Conservation (phyloP, 2,888 invertebrate genomes). For the Pseudococcus viburni region DNA sequence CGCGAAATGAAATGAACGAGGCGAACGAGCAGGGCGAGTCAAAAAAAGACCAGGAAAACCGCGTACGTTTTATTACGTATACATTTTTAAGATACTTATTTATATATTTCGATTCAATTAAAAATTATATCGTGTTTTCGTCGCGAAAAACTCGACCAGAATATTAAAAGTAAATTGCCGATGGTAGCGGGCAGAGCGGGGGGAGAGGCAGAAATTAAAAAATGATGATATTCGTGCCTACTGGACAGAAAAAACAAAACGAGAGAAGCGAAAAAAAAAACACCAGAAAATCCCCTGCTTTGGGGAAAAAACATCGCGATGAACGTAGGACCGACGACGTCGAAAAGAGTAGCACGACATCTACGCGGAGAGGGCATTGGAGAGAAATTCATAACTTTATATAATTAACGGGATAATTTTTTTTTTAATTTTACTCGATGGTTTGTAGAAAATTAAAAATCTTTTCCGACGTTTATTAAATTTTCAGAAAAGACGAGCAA, state of each 20-base stretch:
- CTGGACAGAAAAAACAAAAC: neutral
- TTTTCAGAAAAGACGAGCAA: slow-evolving; percentile 45
- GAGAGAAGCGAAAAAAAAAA: too few relatives aligned
- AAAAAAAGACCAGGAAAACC: neutral
- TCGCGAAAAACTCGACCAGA: neutral
- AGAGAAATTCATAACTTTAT: slow-evolving; percentile 52
- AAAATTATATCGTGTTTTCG: slow-evolving; percentile 23
- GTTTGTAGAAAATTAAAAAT: slow-evolving; percentile 54
- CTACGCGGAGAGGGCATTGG: neutral
- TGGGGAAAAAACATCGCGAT: neutral
- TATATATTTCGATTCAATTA: slow-evolving; percentile 23
- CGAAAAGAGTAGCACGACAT: too few relatives aligned
- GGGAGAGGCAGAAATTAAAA: neutral
- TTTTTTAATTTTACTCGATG: slow-evolving; percentile 54
- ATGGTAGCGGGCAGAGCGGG: neutral
- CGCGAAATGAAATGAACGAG: neutral
- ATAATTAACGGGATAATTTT: slow-evolving; percentile 41
- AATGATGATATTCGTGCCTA: neutral
- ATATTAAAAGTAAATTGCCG: neutral
- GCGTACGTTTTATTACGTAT: neutral
- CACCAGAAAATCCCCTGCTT: neutral
- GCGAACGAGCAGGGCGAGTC: neutral
- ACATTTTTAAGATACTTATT: slow-evolving; percentile 9
- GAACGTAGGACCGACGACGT: too few relatives aligned
- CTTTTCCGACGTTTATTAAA: slow-evolving; percentile 55